These are phyloP conservation scores for Gnathonemus longibarbis DNA, from an alignment of 2,113 vertebrate genomes.

Conservation along the genomic window DNA sequence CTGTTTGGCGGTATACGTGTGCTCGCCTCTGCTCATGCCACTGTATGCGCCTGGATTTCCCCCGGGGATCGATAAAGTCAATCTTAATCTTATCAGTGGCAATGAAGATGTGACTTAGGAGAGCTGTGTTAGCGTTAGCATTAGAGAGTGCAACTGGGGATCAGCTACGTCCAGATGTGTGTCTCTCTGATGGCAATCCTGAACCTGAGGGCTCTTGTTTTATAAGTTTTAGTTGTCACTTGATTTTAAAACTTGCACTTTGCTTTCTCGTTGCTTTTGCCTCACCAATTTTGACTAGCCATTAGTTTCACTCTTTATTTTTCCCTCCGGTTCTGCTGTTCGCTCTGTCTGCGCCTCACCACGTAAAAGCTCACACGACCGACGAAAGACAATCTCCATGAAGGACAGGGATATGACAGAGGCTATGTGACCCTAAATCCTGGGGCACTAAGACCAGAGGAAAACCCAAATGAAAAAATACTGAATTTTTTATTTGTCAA, in stretches of 20 bases:
- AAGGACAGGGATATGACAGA: neutral
- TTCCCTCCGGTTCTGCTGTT: neutral
- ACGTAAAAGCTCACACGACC: too few relatives aligned
- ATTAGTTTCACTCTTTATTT: neutral
- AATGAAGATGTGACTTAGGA: neutral
- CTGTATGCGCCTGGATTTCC: neutral
- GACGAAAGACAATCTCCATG: neutral
- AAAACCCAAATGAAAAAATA: neutral
- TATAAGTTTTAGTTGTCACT: neutral
- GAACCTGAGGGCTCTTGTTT: neutral
- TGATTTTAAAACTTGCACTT: neutral
- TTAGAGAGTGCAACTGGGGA: neutral
- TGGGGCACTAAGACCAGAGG: neutral
- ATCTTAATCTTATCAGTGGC: neutral
- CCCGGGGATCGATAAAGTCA: neutral
- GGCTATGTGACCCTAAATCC: neutral
- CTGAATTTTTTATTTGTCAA: too few relatives aligned
- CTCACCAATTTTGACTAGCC: neutral
- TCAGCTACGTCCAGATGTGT: neutral
- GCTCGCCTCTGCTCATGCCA: neutral
- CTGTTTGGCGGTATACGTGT: neutral
- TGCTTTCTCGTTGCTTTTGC: neutral
- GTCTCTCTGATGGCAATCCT: neutral
- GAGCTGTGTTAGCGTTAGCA: neutral
- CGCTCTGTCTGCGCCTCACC: too few relatives aligned